Evolutionary conservation across 2,888 invertebrate genomes (phyloP), one percentile per base, ranked within the genome.

Genomic region (Bellardia bayeri): DNA sequence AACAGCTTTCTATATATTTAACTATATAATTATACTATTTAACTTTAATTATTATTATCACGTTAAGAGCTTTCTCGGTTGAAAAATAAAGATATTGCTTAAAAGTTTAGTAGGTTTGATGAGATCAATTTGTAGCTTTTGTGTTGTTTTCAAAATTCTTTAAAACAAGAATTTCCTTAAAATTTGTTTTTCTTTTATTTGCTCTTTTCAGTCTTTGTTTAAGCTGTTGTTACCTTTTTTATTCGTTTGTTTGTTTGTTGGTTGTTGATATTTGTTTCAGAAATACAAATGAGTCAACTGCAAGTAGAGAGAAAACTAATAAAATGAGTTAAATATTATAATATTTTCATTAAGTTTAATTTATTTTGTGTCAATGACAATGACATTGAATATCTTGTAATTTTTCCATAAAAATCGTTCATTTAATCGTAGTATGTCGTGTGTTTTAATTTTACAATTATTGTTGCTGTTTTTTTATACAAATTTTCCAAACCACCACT

Each of bases 171-270:
- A 83, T 85, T 83, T 68, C 42, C n/a, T 76, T 81, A 33, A 23
- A 42, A 37, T n/a, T 49, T 64, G 11, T 64, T 3, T 61, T 30
- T 37, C 6, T 72, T 16, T 40, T 69, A 64, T 63, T 80, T 68
- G 63, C 72, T 87, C 79, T 69, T 84, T 84, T 88, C 85, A 85
- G 86, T 88, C 86, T 85, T 85, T 72, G 2, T 72, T 78, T 85
- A 69, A 82, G 71, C 81, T 82, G 79, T 84, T 82, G 51, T 81
- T 75, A 80, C 42, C 81, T 82, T 78, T 40, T 23, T 79, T 54
- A 33, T 37, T 37, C 6, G 6, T 37, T 14, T 61, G 11, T 30
- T n/a, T 14, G 13, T 14, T 14, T 64, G 56, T 56, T 45, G 23
- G 64, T 64, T 64, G 40, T 58, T 49, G 63, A 14, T 56, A 42